phyloP scores from a whole-genome alignment of 1,140 invertebrate species.

The Bombus ignitus region DNA sequence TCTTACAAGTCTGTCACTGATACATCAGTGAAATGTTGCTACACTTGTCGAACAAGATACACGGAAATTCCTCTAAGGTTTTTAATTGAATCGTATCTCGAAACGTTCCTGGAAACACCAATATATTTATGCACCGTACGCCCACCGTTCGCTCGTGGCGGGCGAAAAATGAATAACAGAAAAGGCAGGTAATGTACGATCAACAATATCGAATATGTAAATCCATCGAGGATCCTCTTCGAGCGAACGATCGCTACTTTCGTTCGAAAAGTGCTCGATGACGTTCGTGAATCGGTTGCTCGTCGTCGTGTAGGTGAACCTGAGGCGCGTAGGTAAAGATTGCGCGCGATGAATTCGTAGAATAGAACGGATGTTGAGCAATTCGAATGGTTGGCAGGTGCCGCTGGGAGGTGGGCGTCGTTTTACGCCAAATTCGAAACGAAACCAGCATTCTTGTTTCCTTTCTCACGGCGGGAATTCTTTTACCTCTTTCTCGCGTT shows the following conservation, averaged over 20 bases:
- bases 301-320: slow-evolving; percentile 24
- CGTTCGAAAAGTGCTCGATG: slow-evolving; percentile 40
- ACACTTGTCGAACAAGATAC: not conserved
- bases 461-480: slow-evolving; percentile 38
- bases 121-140: slow-evolving; percentile 62
- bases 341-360: slow-evolving; percentile 52
- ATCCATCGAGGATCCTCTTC: slow-evolving; percentile 55
- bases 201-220: slow-evolving; percentile 61
- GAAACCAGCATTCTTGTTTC: slow-evolving; percentile 53
- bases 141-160: slow-evolving; percentile 48
- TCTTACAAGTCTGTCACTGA: not conserved
- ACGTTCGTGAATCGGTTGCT: slow-evolving; percentile 1
- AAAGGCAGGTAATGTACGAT: slow-evolving; percentile 3
- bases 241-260: slow-evolving; percentile 35
- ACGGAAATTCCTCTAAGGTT: not conserved
- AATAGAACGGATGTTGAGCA: slow-evolving; percentile 68
- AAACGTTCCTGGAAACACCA: slow-evolving; percentile 59
- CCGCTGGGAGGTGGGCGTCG: slow-evolving; percentile 62
- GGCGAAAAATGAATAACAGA: slow-evolving; percentile 25
- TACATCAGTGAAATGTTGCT: not conserved
- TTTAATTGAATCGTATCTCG: slow-evolving; percentile 49
- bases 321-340: slow-evolving; percentile 32
- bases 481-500: slow-evolving; percentile 11
- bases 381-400: slow-evolving; percentile 65
- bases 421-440: slow-evolving; percentile 65